Conservation (phyloP, 2,888 invertebrate genomes). For the Colostygia pectinataria region DNA sequence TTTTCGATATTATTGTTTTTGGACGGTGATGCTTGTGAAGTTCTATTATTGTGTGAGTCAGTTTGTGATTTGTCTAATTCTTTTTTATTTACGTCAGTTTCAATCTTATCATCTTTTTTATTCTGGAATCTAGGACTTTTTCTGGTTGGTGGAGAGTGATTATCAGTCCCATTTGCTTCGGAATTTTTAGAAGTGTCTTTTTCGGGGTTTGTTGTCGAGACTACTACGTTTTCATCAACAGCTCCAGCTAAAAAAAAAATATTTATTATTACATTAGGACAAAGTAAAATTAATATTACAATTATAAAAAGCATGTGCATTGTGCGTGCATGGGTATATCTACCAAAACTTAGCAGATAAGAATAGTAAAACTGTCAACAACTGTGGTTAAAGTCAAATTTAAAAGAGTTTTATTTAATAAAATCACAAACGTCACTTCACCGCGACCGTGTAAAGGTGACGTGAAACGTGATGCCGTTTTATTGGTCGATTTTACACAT, state of each 20-base stretch:
- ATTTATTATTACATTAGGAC: no score
- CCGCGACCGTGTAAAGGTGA: no score
- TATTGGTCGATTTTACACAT: no score
- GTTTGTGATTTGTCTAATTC: conserved; percentile 16
- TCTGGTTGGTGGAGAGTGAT: conserved; percentile 29
- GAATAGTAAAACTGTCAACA: no score
- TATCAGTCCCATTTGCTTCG: conserved; percentile 28
- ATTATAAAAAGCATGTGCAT: no score
- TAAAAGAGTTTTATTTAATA: no score
- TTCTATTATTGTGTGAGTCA: not conserved
- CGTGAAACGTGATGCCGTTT: no score
- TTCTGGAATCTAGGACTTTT: conserved; percentile 46
- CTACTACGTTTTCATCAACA: conserved; percentile 32
- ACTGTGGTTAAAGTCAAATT: no score
- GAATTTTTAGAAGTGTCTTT: conserved; percentile 33
- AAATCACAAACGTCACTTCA: no score
- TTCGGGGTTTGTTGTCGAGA: conserved; percentile 44
- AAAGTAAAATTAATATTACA: no score
- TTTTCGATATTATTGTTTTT: not conserved
- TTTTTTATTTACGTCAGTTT: conserved; percentile 2
- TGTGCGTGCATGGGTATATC: no score
- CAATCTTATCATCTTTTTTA: conserved; percentile 41
- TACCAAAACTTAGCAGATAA: no score
- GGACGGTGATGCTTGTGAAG: not conserved
- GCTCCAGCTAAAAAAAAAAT: conserved; percentile 19